A percentile compares a stretch with the other conserved stretches of the same genome.
phyloP scores from a whole-genome alignment of 2,888 invertebrate species.

The Dasysyrphus albostriatus region DNA sequence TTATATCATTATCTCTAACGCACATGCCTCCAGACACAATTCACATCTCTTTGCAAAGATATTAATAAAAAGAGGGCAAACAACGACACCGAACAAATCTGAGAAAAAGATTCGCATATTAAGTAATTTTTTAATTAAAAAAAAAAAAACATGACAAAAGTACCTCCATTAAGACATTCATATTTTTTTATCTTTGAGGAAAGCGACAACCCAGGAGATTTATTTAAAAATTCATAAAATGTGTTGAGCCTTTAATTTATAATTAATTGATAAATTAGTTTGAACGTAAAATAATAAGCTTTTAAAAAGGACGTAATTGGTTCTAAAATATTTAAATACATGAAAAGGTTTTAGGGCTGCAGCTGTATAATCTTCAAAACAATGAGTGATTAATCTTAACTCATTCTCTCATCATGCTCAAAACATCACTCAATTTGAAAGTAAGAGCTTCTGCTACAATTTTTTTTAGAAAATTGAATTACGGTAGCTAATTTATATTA shows the following conservation, averaged over 20 bases:
- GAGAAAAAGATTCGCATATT: conserved; percentile 38
- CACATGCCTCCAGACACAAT: conserved; percentile 11
- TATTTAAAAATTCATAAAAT: not conserved
- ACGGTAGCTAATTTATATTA: too few relatives aligned
- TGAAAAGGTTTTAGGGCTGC: not conserved
- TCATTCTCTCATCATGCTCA: too few relatives aligned
- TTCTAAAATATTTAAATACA: not conserved
- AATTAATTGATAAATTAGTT: conserved; percentile 11
- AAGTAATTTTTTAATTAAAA: conserved; percentile 63
- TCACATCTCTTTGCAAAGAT: not conserved
- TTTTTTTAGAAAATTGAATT: too few relatives aligned
- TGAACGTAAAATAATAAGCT: not conserved
- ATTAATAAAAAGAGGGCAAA: not conserved
- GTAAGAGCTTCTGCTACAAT: too few relatives aligned
- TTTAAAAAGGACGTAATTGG: not conserved
- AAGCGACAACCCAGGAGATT: not conserved
- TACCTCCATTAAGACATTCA: not conserved
- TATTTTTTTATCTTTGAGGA: not conserved
- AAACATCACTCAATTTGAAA: too few relatives aligned
- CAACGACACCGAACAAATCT: conserved; percentile 28
- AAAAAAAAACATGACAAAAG: conserved; percentile 5
- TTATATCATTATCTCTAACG: conserved; percentile 11
- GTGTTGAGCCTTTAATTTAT: not conserved
- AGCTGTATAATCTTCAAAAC: not conserved
- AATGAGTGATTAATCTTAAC: not conserved